phyloP scores from a whole-genome alignment of 1,140 invertebrate genomes.

The Brevipalpus yothersi region DNA sequence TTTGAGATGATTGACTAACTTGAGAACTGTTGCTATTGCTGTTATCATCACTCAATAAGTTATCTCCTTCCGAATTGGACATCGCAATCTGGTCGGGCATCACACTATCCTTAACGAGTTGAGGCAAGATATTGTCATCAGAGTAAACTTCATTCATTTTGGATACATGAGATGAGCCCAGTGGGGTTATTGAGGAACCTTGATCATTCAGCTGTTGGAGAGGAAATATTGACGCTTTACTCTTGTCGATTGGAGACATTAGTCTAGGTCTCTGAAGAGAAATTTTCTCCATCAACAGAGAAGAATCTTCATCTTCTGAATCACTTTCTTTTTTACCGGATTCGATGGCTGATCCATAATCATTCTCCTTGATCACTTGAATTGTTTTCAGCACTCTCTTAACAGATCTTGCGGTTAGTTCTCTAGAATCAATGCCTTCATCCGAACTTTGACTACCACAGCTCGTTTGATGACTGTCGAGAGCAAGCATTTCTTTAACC shows the following conservation, averaged over 20 bases:
- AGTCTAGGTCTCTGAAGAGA: background rate
- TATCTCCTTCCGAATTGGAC: background rate
- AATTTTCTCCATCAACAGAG: background rate
- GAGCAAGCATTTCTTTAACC: background rate
- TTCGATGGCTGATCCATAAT: background rate
- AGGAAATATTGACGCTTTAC: background rate
- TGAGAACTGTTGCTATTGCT: constrained; percentile 37
- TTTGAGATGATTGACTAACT: constrained; percentile 76
- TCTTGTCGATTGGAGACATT: background rate
- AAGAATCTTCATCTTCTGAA: background rate
- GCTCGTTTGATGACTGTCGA: background rate
- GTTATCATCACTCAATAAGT: background rate
- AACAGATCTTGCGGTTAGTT: background rate
- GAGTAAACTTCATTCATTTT: background rate
- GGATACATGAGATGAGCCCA: background rate
- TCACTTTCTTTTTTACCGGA: background rate
- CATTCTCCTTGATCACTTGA: background rate
- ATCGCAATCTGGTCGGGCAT: background rate
- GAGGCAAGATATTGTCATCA: background rate
- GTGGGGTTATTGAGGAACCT: background rate
- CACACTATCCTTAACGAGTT: background rate
- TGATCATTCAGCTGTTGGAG: background rate
- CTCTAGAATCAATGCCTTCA: background rate
- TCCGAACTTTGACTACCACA: constrained; percentile 1
- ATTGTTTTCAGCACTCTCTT: background rate